These are phyloP conservation scores for Archips crataeganus DNA, from an alignment of 2,888 invertebrate species.

Conservation along the genomic window DNA sequence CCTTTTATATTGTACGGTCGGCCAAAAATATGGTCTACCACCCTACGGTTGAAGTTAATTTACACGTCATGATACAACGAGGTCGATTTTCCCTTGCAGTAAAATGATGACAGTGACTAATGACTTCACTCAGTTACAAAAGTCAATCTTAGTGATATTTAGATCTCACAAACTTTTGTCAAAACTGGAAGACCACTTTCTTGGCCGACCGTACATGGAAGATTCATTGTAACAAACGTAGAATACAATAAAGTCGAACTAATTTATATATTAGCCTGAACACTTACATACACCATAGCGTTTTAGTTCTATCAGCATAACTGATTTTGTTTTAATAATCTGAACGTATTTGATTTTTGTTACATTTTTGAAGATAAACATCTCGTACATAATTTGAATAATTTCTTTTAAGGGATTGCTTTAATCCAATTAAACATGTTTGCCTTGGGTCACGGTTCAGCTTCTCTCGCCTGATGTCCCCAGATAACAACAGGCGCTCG, in stretches of 20 bases:
- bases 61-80: no score
- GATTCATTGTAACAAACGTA: not conserved
- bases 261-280: not conserved
- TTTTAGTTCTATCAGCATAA: not conserved
- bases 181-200: no score
- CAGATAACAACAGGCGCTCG: slow-evolving; percentile 48
- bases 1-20: no score
- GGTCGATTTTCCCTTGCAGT: no score
- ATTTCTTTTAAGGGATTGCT: slow-evolving; percentile 20
- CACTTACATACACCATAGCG: not conserved
- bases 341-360: not conserved
- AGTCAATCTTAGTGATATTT: no score
- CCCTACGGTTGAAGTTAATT: no score
- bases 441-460: slow-evolving; percentile 36
- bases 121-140: no score
- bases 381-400: slow-evolving; percentile 15
- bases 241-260: not conserved
- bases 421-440: slow-evolving; percentile 34
- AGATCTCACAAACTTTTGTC: no score
- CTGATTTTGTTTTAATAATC: not conserved
- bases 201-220: no score
- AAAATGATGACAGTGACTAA: no score
- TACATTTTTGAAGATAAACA: not conserved
- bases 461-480: slow-evolving; percentile 22
- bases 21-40: no score